A percentile compares a stretch with the other conserved stretches of the same genome.
Conservation (phyloP, 2,113 vertebrate species). For the Globicephala melas region DNA sequence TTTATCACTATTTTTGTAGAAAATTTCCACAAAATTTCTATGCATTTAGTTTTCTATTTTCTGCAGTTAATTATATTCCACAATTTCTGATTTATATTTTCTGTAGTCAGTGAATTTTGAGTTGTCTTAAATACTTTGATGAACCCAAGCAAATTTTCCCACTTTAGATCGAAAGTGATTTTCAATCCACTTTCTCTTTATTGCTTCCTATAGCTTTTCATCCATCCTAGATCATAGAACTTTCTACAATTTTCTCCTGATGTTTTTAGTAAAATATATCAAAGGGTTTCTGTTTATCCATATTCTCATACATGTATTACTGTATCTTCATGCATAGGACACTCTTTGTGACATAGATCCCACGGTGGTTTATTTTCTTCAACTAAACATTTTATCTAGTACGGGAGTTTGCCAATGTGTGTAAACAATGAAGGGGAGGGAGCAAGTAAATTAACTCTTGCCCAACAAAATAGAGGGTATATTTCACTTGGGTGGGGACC, state of each 20-base stretch:
- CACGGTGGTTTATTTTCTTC: neutral
- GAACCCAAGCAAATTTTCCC: neutral
- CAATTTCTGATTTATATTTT: neutral
- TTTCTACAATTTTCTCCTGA: neutral
- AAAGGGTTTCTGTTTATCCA: neutral
- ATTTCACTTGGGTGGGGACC: neutral
- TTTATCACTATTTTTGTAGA: neutral
- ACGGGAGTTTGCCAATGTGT: neutral
- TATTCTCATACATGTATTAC: neutral
- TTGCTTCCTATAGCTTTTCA: neutral
- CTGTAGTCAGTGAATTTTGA: neutral
- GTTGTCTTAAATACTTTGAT: neutral
- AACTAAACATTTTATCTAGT: neutral
- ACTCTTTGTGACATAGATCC: neutral
- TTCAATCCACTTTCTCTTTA: neutral
- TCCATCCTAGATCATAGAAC: neutral
- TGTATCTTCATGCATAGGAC: neutral
- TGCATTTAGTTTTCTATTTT: neutral
- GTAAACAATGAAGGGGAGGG: neutral
- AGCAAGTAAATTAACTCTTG: neutral
- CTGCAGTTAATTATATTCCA: neutral
- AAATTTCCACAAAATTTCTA: neutral
- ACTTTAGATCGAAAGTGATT: neutral
- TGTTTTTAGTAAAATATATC: neutral
- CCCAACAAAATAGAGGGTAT: neutral